Evolutionary conservation across 2,888 invertebrate genomes (phyloP), one percentile per base, ranked within the genome.

Genomic region (Mythimna pallens): DNA sequence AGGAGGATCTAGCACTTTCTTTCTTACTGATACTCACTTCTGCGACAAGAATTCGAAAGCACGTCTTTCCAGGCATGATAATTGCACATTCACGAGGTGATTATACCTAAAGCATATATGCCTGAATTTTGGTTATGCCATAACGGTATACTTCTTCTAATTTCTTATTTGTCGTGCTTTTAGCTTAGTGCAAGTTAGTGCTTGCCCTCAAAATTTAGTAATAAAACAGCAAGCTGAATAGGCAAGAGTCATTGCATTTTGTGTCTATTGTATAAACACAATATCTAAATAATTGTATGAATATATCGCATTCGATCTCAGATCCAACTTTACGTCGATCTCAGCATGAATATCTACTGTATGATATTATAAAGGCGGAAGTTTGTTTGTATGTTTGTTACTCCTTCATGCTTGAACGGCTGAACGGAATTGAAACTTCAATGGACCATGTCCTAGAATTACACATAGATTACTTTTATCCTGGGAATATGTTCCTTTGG

Each of bases 31-130:
- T 52, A 52, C 50, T 58, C n/a, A 52, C n/a, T 59, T 57, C 25
- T 34, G 30, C 25, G 25, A 25, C 22, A 63, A 43, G 17, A 17
- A 12, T 58, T 17, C 14, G 9, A 52, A 50, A 64, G 58, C 70
- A 59, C 70, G 25, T 20, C 65, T 58, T n/a, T 61, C 9, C n/a
- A 61, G 36, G n/a, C 59, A 59, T 36, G 59, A n/a, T 59, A 14
- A 12, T 59, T 59, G 36, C n/a, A n/a, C 10, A 34, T 36, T 12
- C 6, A 20, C 12, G 0, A 25, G 17, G 9, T 36, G 3, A 36
- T 40, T 0, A 36, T 40, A 61, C 40, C 8, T 22, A n/a, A 40
- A 40, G 61, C 47, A 47, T 61, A 40, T 17, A 40, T 25, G 43
- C 40, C 61, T 62, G 40, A 14, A 17, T 40, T 8, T 43, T 43